These are phyloP conservation scores for Clistopyga incitator DNA, from an alignment of 2,888 invertebrate species.

Conservation along the genomic window DNA sequence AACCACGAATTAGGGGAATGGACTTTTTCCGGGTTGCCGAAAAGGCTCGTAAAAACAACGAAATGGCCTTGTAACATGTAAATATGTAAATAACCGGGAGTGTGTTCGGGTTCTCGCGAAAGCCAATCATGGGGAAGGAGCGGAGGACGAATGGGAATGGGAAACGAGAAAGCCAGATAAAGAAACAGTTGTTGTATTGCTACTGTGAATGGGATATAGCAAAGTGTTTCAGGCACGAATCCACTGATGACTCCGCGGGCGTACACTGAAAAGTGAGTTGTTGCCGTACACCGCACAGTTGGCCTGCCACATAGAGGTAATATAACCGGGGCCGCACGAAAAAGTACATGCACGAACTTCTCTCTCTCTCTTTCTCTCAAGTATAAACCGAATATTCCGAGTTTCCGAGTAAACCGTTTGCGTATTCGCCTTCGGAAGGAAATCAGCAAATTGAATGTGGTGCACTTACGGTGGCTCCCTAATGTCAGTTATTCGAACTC, in stretches of 20 bases:
- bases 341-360: conserved; percentile 43
- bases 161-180: conserved; percentile 25
- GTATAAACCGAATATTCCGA: conserved; percentile 54
- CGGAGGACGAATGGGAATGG: conserved; percentile 14
- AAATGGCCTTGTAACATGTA: conserved; percentile 47
- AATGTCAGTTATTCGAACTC: conserved; percentile 73
- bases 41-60: conserved; percentile 28
- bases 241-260: conserved; percentile 48
- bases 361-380: conserved; percentile 16
- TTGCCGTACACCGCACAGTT: conserved; percentile 12
- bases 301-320: conserved; percentile 34
- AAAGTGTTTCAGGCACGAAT: conserved; percentile 64
- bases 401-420: conserved; percentile 66
- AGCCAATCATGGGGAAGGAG: conserved; percentile 41
- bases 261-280: conserved; percentile 45
- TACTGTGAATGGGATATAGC: conserved; percentile 34
- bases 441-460: conserved; percentile 75
- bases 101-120: conserved; percentile 10
- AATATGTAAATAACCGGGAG: conserved; percentile 44
- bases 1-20: conserved; percentile 30
- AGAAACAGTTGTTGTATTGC: conserved; percentile 44
- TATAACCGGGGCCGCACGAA: conserved; percentile 27
- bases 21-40: conserved; percentile 37
- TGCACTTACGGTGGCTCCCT: conserved; percentile 68
- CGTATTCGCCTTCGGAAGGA: conserved; percentile 68